Conservation (phyloP, 2,797 vertebrate genomes). For the Scolopax bukidnonensis region DNA sequence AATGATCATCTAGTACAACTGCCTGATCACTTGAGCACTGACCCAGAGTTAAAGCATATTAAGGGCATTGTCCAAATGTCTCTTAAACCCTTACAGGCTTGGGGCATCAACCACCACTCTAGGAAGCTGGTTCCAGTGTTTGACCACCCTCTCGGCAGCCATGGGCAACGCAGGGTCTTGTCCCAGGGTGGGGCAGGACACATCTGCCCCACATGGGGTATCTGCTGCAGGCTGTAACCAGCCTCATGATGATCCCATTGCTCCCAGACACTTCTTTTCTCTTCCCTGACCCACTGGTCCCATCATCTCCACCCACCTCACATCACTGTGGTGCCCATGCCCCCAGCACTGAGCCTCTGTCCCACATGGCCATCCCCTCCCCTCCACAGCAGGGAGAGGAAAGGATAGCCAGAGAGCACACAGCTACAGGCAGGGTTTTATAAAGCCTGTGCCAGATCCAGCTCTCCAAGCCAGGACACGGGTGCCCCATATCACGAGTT, state of each 20-base stretch:
- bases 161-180: accelerated
- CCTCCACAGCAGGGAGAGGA: accelerated
- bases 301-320: neutral
- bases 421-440: neutral
- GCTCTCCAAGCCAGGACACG: neutral
- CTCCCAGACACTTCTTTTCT: neutral
- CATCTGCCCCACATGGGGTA: accelerated
- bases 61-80: neutral
- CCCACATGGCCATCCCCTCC: neutral
- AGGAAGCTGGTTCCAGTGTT: neutral
- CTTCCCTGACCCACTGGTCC: neutral
- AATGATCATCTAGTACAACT: neutral
- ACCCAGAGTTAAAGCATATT: neutral
- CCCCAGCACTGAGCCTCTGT: neutral
- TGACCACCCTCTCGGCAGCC: neutral
- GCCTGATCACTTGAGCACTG: neutral
- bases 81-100: neutral
- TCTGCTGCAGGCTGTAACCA: neutral
- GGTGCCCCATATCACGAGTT: neutral
- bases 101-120: neutral
- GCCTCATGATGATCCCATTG: neutral
- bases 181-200: neutral
- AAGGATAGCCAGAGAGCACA: neutral
- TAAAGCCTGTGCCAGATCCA: neutral
- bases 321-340: neutral